phyloP scores from a whole-genome alignment of 2,797 vertebrate genomes.

The Dendrocincla fuliginosa region DNA sequence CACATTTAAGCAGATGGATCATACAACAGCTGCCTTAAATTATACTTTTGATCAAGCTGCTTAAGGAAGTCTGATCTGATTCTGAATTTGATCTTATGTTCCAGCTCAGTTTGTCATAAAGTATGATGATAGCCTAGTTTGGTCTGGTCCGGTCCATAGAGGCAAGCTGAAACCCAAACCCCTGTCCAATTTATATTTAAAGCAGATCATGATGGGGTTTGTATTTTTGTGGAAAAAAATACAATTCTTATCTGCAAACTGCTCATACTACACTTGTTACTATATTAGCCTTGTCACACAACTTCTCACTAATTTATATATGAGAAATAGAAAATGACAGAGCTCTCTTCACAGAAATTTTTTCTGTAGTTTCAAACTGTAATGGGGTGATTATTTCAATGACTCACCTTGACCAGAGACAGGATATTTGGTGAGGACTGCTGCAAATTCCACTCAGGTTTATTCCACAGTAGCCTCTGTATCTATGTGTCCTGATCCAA shows the following conservation, averaged over 20 bases:
- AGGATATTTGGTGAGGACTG: neutral
- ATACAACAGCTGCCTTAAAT: neutral
- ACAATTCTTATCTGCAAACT: neutral
- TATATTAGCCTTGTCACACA: neutral
- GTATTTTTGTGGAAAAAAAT: neutral
- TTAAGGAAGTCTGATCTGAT: neutral
- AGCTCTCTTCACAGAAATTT: neutral
- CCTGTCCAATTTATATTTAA: neutral
- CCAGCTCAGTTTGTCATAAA: neutral
- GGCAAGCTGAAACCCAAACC: neutral
- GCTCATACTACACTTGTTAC: neutral
- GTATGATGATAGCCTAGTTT: neutral
- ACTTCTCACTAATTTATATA: neutral
- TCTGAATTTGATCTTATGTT: neutral
- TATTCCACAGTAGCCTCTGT: neutral
- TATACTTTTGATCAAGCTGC: neutral
- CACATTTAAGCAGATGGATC: neutral
- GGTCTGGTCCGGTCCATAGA: neutral
- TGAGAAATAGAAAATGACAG: neutral
- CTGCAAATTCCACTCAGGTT: conserved; percentile 31
- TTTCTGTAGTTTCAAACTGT: neutral
- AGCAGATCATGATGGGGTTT: neutral
- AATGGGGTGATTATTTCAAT: neutral
- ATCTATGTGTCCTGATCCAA: neutral
- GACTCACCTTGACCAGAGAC: conserved; percentile 35